Conservation (phyloP, 2,888 invertebrate genomes). For the Ornithoptera alexandrae region DNA sequence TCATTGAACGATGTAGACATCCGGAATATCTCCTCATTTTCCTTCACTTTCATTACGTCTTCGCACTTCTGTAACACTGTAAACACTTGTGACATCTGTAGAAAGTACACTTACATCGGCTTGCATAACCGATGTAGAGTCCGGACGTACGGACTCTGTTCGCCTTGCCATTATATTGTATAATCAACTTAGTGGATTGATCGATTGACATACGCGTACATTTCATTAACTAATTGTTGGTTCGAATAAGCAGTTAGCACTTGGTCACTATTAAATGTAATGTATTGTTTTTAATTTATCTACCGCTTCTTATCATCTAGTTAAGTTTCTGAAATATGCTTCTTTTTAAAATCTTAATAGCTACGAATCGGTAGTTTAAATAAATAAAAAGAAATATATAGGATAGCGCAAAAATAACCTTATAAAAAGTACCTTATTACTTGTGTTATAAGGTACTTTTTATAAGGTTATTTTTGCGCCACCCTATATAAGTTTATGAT, state of each 20-base stretch:
- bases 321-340: too few species aligned
- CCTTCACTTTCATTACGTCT: slow-evolving; percentile 10
- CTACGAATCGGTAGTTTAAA: too few species aligned
- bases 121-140: slow-evolving; percentile 16
- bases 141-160: slow-evolving; percentile 6
- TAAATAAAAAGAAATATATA: too few species aligned
- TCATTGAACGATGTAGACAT: background rate
- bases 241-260: background rate
- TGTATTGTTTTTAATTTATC: too few species aligned
- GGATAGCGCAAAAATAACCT: too few species aligned
- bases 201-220: slow-evolving; percentile 20
- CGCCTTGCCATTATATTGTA: slow-evolving; percentile 17
- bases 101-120: slow-evolving; percentile 26
- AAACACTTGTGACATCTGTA: slow-evolving; percentile 23
- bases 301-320: too few species aligned
- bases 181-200: slow-evolving; percentile 27
- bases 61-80: slow-evolving; percentile 23
- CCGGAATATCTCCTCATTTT: slow-evolving; percentile 7
- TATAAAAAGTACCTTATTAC: too few species aligned
- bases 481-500: too few species aligned
- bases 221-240: slow-evolving; percentile 13
- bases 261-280: background rate
- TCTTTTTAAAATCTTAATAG: too few species aligned
- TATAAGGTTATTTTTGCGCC: too few species aligned
- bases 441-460: too few species aligned